Base-by-base conservation (phyloP, 2,888 invertebrate genomes). In the Dilophus febrilis region DNA sequence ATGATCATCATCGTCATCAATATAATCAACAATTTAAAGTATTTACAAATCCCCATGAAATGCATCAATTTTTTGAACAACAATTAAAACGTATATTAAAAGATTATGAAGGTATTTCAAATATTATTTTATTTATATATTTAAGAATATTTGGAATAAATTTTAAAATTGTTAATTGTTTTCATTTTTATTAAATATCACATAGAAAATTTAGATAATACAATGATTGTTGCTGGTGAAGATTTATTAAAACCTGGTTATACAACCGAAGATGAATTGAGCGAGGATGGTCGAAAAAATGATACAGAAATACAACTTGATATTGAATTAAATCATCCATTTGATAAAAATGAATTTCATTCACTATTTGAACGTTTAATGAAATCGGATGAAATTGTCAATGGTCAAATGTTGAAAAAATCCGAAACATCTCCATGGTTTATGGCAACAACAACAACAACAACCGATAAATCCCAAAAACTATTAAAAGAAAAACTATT, bases 41-140 rank as follows among this genome's bases (percentile, higher is more conserved):
- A n/a, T 71, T 71, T 44, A 65, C 67, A 17, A 68, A 71, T 56
- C 72, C 74, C 0, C 48, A 71, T 45, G 68, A 74, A 56, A 66
- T 74, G 55, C 71, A 72, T 44, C 63, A 64, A 44, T 71, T 68
- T 47, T 73, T 74, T 49, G 73, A 74, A 50, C 61, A 67, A 8
- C 71, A 75, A 54, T 64, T 75, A 60, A 66, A 70, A 44, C 64
- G 66, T 38, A 61, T 74, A 43, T 51, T 74, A 47, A 69, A 64
- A 44, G 55, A 60, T 31, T 49, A 53, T 34, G 59, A 60, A 29
- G 57, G 59, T 53, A 43, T 14, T 2, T n/a, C n/a, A n/a, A 47
- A n/a, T n/a, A n/a, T n/a, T n/a, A n/a, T n/a, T n/a, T n/a, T n/a
- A n/a, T n/a, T n/a, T n/a, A n/a, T n/a, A n/a, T n/a, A n/a, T n/a